Evolutionary conservation across 2,113 vertebrate genomes (phyloP).

Genomic region (Odobenus rosmarus): DNA sequence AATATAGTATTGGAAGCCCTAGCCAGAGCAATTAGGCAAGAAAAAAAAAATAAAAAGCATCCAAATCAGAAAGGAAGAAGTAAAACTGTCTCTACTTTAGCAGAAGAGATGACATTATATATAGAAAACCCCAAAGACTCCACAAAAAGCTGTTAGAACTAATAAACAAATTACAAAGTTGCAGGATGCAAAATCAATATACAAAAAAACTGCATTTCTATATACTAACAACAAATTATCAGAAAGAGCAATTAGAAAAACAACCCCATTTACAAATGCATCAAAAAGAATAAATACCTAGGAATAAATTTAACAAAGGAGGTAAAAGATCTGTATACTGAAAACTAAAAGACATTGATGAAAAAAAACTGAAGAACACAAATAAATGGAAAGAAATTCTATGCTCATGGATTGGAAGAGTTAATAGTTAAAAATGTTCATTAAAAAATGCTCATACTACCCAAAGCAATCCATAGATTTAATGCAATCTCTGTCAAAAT

Average conservation of each 20-base stretch:
- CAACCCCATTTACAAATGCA: not conserved
- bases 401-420: not conserved
- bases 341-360: not conserved
- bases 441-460: not conserved
- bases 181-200: not conserved
- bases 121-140: not conserved
- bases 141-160: not conserved
- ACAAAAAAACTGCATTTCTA: not conserved
- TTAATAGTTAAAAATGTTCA: not conserved
- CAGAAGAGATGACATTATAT: not conserved
- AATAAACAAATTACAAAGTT: not conserved
- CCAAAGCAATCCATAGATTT: not conserved
- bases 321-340: not conserved
- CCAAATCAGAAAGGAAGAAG: not conserved
- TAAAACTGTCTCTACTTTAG: not conserved
- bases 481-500: not conserved
- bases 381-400: not conserved
- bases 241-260: not conserved
- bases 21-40: not conserved
- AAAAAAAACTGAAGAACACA: constrained; percentile 11
- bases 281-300: not conserved
- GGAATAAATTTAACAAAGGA: not conserved
- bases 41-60: not conserved
- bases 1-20: not conserved
- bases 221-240: not conserved